Conservation (phyloP, 1,140 invertebrate genomes). For the Heliconius congener region DNA sequence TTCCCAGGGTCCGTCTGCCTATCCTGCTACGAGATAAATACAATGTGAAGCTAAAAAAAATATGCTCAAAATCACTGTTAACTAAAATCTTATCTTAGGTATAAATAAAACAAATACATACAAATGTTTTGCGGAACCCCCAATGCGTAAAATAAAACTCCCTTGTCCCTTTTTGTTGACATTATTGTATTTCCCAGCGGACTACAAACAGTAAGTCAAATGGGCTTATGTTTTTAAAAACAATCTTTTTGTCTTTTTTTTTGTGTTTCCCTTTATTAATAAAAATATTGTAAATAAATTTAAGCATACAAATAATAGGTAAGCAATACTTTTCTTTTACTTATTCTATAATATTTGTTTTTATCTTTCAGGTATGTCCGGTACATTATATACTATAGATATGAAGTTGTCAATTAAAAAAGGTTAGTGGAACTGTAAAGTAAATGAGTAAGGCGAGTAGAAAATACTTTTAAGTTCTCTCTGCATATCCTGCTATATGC, state of each 20-base stretch:
- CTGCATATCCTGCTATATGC: no score
- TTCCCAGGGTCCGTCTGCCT: no score
- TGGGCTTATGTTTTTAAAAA: not conserved
- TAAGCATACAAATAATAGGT: not conserved
- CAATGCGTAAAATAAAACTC: not conserved
- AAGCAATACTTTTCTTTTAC: not conserved
- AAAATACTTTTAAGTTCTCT: no score
- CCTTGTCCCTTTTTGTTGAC: not conserved
- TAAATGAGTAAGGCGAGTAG: no score
- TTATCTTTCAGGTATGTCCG: not conserved
- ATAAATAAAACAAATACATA: not conserved
- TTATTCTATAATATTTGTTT: not conserved
- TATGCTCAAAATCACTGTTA: no score
- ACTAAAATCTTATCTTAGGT: no score
- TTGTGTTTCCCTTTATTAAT: not conserved
- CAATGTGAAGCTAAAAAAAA: no score
- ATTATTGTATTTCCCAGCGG: not conserved
- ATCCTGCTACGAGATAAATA: no score
- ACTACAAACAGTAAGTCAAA: not conserved
- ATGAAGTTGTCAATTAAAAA: not conserved
- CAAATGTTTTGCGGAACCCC: not conserved
- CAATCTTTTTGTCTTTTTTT: not conserved
- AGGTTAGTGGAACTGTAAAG: not conserved
- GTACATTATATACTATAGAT: not conserved
- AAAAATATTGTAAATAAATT: not conserved